Percentiles rank a stretch among this genome's conserved stretches.
Conservation (phyloP, 2,888 invertebrate genomes). For the Zeuzera pyrina region DNA sequence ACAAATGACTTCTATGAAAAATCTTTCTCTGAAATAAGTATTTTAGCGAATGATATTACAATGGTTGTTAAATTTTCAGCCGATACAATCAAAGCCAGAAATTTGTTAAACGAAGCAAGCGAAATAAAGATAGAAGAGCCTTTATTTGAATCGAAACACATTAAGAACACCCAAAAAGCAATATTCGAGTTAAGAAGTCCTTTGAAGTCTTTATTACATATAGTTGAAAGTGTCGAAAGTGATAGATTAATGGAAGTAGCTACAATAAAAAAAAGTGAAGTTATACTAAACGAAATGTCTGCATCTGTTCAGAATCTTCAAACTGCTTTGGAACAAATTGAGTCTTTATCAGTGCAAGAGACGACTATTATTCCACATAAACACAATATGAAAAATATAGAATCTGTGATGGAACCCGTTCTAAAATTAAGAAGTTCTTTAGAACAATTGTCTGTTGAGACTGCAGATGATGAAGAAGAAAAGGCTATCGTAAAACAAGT, state of each 20-base stretch:
- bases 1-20: slow-evolving; percentile 55
- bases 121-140: slow-evolving; percentile 42
- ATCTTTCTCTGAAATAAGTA: slow-evolving; percentile 50
- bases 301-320: slow-evolving; percentile 65
- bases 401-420: slow-evolving; percentile 76
- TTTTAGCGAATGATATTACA: slow-evolving; percentile 61
- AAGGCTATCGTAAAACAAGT: slow-evolving; percentile 37
- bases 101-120: slow-evolving; percentile 41
- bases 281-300: slow-evolving; percentile 57
- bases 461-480: slow-evolving; percentile 31
- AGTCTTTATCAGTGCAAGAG: slow-evolving; percentile 69
- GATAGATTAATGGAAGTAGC: slow-evolving; percentile 25
- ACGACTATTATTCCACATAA: slow-evolving; percentile 42
- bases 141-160: slow-evolving; percentile 42
- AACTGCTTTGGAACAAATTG: slow-evolving; percentile 56
- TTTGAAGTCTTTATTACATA: slow-evolving; percentile 42
- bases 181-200: slow-evolving; percentile 50
- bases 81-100: slow-evolving; percentile 66
- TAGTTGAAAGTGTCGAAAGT: slow-evolving; percentile 42
- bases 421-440: slow-evolving; percentile 75
- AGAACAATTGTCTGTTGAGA: slow-evolving; percentile 52
- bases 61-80: slow-evolving; percentile 64
- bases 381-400: slow-evolving; percentile 75
- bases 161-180: slow-evolving; percentile 55
- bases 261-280: slow-evolving; percentile 39